Conservation (phyloP, 1,140 invertebrate species). For the Lordiphosa collinella region DNA sequence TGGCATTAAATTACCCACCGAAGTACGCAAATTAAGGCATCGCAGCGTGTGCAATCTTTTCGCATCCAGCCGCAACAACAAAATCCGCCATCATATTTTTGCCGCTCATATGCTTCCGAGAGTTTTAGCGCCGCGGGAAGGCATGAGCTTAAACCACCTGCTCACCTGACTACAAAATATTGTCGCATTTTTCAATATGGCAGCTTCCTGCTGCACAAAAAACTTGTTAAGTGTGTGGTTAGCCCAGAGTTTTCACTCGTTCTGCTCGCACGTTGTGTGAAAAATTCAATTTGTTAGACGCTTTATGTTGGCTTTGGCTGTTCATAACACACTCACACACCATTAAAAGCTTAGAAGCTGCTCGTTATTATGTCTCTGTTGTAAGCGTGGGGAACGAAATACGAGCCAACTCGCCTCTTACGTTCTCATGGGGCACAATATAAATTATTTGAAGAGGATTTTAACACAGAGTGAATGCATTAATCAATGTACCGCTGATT, state of each 20-base stretch:
- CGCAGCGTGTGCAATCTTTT: conserved; percentile 27
- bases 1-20: conserved; percentile 1
- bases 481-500: no score
- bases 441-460: not conserved
- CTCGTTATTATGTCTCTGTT: conserved; percentile 12
- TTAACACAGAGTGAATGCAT: no score
- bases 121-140: conserved; percentile 11
- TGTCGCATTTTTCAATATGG: conserved; percentile 73
- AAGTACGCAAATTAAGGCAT: conserved; percentile 40
- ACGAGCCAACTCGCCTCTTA: no score
- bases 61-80: conserved; percentile 34
- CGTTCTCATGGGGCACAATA: not conserved
- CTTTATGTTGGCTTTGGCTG: conserved; percentile 67
- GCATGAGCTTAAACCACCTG: conserved; percentile 8
- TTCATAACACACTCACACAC: conserved; percentile 34
- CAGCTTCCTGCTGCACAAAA: conserved; percentile 40
- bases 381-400: not conserved
- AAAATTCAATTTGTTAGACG: conserved; percentile 73
- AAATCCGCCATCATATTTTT: conserved; percentile 15
- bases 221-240: conserved; percentile 73
- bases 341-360: conserved; percentile 52
- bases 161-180: conserved; percentile 57
- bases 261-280: conserved; percentile 17
- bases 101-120: not conserved
- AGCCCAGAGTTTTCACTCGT: conserved; percentile 8